These are phyloP conservation scores for Clunio marinus DNA, from an alignment of 2,888 invertebrate genomes.

Conservation along the genomic window DNA sequence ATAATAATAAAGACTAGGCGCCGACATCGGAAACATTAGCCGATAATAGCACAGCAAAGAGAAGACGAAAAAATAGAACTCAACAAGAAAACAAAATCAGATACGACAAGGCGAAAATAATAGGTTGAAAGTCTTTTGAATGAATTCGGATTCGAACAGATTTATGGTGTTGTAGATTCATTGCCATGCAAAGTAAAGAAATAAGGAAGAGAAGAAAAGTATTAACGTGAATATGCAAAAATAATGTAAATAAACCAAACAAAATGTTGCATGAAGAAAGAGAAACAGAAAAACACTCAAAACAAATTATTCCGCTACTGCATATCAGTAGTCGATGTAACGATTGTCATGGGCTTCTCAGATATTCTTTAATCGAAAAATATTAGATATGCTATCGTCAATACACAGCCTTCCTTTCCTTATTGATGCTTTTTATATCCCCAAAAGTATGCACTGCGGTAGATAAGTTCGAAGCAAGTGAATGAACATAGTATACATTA, in stretches of 20 bases:
- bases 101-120: conserved; percentile 36
- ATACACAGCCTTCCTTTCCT: background rate
- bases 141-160: conserved; percentile 20
- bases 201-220: background rate
- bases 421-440: conserved; percentile 1
- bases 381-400: background rate
- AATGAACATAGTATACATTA: conserved; percentile 14
- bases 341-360: too few relatives aligned
- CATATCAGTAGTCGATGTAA: too few relatives aligned
- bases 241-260: too few relatives aligned
- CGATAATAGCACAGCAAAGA: conserved; percentile 16
- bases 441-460: conserved; percentile 22
- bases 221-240: background rate
- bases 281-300: background rate
- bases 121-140: conserved; percentile 21
- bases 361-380: background rate
- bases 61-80: conserved; percentile 20
- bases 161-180: conserved; percentile 34
- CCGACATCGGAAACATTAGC: conserved; percentile 38
- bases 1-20: conserved; percentile 38
- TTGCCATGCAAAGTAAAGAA: background rate
- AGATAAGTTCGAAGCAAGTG: conserved; percentile 9
- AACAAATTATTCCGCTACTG: too few relatives aligned
- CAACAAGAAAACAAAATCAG: conserved; percentile 36
- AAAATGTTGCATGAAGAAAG: background rate